phyloP scores from a whole-genome alignment of 2,797 vertebrate genomes.

The Betta splendens region DNA sequence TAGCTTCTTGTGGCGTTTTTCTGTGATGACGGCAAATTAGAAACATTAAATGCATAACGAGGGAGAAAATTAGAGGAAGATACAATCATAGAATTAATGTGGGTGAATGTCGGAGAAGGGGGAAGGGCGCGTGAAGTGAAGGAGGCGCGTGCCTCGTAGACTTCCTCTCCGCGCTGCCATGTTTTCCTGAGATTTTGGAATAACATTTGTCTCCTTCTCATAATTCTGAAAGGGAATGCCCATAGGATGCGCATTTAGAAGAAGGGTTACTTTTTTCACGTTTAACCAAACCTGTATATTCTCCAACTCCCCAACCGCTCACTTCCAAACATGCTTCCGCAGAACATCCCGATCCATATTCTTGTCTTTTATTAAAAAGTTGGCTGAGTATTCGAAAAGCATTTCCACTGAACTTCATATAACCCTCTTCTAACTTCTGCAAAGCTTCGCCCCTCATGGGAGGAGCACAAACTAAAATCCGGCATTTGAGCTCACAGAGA shows the following conservation, averaged over 20 bases:
- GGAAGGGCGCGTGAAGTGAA: conserved; percentile 65
- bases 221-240: conserved; percentile 63
- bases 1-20: conserved; percentile 82
- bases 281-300: conserved; percentile 68
- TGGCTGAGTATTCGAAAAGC: conserved; percentile 63
- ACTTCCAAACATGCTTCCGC: conserved; percentile 66
- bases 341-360: conserved; percentile 74
- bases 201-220: conserved; percentile 63
- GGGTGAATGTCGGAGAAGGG: conserved; percentile 73
- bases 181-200: conserved; percentile 46
- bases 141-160: conserved; percentile 46
- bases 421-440: conserved; percentile 81
- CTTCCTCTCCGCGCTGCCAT: conserved; percentile 32
- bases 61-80: conserved; percentile 79
- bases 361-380: conserved; percentile 76
- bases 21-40: conserved; percentile 81
- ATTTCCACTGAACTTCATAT: conserved; percentile 80
- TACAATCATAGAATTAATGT: conserved; percentile 76
- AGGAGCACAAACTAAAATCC: conserved; percentile 79
- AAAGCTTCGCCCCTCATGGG: conserved; percentile 77
- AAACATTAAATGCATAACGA: conserved; percentile 82
- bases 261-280: conserved; percentile 44
- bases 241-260: conserved; percentile 73
- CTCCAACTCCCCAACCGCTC: conserved; percentile 63
- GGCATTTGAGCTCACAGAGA: conserved; percentile 80